phyloP scores from a whole-genome alignment of 1,140 invertebrate genomes.

The Psix sp. region DNA sequence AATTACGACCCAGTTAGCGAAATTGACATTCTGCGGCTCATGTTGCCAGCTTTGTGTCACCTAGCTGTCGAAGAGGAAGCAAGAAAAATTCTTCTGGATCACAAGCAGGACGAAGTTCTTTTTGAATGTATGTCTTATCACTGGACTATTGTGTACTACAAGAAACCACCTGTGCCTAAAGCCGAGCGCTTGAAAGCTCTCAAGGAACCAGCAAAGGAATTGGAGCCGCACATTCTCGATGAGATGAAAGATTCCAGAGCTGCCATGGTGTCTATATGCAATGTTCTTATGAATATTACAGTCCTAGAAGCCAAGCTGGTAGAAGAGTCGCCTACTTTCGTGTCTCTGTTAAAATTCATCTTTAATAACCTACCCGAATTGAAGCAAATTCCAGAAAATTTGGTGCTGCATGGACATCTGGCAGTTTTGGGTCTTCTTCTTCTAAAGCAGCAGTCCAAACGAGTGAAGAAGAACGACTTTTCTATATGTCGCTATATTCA shows the following conservation, averaged over 20 bases:
- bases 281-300: constrained; percentile 94
- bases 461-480: constrained; percentile 90
- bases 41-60: constrained; percentile 92
- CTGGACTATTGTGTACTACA: constrained; percentile 91
- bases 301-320: constrained; percentile 90
- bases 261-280: constrained; percentile 91
- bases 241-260: constrained; percentile 89
- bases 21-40: constrained; percentile 85
- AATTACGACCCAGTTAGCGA: constrained; percentile 80
- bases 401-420: constrained; percentile 89
- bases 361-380: constrained; percentile 91
- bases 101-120: constrained; percentile 87
- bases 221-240: constrained; percentile 84
- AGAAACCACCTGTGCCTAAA: constrained; percentile 86
- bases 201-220: constrained; percentile 84
- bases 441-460: constrained; percentile 88
- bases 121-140: constrained; percentile 88
- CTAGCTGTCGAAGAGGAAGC: constrained; percentile 92
- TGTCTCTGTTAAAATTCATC: constrained; percentile 89
- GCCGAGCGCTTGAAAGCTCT: constrained; percentile 85
- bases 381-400: constrained; percentile 88
- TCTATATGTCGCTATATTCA: constrained; percentile 92
- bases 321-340: constrained; percentile 85
- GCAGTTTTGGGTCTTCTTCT: constrained; percentile 89
- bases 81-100: constrained; percentile 86